Base-by-base conservation (phyloP, 2,797 vertebrate species). In the Atherinosoma microstoma region DNA sequence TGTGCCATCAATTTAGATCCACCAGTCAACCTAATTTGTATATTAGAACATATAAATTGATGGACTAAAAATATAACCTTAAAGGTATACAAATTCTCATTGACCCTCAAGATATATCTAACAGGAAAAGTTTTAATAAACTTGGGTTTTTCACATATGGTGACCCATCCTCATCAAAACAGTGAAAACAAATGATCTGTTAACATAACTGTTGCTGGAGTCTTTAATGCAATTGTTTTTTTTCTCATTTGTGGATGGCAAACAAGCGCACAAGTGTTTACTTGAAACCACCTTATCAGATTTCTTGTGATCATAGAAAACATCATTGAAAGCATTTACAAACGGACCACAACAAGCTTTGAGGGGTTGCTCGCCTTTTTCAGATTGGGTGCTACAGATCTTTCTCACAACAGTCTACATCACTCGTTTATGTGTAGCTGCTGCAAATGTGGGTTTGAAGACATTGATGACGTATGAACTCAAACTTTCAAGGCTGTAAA, bases 271-370 rank as follows among this genome's bases (percentile, higher is more conserved):
- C n/a, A 64, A 56, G 4, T 38, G 47, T 64, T 67, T 4, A 57
- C 54, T 65, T 56, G 29, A 78, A 64, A 58, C 29, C 34, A 54
- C n/a, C 58, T 64, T 73, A 66, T 72, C 73, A 69, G 67, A 75
- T 75, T 40, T 71, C 16, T 69, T 34, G 68, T 38, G 54, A 62
- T 64, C 60, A 76, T 56, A 61, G 15, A 73, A 29, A 77, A 65
- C 45, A 58, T 56, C 29, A 64, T 27, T 59, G 70, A 64, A 54
- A 29, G 16, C 58, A 53, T 69, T 65, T 59, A 72, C 64, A 75
- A n/a, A 69, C 67, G 66, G 38, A 78, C 58, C 71, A 51, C 73
- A 76, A 20, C 32, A 42, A 29, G 20, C 58, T 42, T 64, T 83
- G 65, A 65, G 13, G n/a, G 18, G 38, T 36, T 36, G 20, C 47